Percentiles rank a stretch among this genome's conserved stretches.
Conservation (phyloP, 2,888 invertebrate species). For the Nemoura dubitans region DNA sequence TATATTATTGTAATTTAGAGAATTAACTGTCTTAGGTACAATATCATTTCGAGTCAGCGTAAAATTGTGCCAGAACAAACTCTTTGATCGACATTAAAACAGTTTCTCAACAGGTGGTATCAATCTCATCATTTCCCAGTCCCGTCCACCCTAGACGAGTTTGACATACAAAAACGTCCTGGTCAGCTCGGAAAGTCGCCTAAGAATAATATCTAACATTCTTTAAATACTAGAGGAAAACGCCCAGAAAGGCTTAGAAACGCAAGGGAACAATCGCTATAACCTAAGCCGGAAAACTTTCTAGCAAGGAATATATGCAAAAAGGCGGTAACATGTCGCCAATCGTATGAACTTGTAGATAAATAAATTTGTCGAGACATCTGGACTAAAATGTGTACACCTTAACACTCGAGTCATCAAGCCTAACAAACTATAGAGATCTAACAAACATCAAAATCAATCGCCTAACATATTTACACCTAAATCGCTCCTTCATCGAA, state of each 20-base stretch:
- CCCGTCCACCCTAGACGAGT: neutral
- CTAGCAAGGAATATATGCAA: no score
- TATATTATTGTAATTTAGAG: slow-evolving; percentile 4
- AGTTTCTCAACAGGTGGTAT: neutral
- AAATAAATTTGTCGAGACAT: no score
- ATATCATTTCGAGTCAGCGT: neutral
- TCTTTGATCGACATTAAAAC: neutral
- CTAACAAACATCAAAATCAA: neutral
- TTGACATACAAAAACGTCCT: neutral
- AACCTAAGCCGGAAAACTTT: no score
- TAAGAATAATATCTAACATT: neutral
- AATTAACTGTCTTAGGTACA: neutral
- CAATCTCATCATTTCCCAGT: neutral
- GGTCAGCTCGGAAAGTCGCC: neutral
- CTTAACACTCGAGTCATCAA: no score
- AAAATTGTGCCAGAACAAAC: neutral
- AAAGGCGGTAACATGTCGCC: no score
- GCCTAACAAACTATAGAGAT: neutral
- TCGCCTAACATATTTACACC: no score
- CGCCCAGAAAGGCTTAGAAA: no score
- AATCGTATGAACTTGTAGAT: no score
- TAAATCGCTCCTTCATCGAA: no score
- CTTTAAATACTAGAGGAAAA: no score
- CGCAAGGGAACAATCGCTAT: no score
- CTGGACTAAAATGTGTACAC: no score